phyloP scores from a whole-genome alignment of 2,797 vertebrate genomes.

The Xiphorhynchus erythropygius region DNA sequence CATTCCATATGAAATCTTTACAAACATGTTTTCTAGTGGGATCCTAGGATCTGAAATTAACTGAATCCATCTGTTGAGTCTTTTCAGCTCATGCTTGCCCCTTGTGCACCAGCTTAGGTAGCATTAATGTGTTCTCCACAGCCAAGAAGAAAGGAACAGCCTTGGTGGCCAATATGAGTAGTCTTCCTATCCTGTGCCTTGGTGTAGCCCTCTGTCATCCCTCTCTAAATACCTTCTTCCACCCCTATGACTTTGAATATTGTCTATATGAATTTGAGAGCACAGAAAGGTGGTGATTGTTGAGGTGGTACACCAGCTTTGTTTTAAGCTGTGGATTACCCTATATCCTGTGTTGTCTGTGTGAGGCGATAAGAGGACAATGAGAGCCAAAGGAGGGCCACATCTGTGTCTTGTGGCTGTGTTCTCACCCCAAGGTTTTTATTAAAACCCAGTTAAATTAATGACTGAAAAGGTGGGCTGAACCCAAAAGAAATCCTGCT shows the following conservation, averaged over 20 bases:
- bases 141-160: neutral
- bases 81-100: neutral
- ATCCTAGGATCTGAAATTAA: fast-evolving
- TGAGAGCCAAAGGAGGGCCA: neutral
- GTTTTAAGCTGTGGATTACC: neutral
- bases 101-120: too few relatives aligned
- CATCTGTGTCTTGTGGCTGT: neutral
- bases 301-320: neutral
- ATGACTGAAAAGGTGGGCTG: neutral
- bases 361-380: neutral
- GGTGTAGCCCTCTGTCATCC: neutral
- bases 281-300: neutral
- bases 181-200: neutral
- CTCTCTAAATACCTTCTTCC: neutral
- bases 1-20: neutral
- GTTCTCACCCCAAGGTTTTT: neutral
- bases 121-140: neutral
- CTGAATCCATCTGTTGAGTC: neutral
- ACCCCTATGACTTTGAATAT: neutral
- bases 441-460: neutral
- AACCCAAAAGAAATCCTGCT: neutral
- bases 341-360: fast-evolving
- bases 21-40: neutral
- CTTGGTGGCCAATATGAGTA: fast-evolving
- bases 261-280: neutral